These are phyloP conservation scores for Brotula barbata DNA, from an alignment of 2,797 vertebrate species.

Conservation along the genomic window DNA sequence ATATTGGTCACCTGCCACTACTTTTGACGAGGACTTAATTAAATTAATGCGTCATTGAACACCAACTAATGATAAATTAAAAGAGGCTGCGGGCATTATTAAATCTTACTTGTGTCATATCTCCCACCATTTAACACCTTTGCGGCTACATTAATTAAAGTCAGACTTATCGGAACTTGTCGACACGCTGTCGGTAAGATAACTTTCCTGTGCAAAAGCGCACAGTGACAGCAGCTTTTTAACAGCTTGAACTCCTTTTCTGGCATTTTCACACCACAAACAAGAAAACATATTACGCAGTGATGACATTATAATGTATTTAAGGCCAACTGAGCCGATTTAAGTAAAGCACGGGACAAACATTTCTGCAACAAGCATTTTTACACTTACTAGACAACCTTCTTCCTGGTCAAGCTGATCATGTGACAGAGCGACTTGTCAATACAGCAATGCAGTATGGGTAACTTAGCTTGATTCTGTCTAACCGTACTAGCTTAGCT, in stretches of 20 bases:
- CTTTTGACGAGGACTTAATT: too few relatives aligned
- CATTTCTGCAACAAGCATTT: neutral
- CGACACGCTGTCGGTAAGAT: neutral
- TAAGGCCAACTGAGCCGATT: fast-evolving
- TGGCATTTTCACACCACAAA: neutral
- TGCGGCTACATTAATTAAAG: too few relatives aligned
- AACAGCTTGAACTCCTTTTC: neutral
- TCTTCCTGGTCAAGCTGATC: slow-evolving; percentile 73
- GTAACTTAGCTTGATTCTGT: slow-evolving; percentile 22
- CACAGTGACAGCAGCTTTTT: neutral
- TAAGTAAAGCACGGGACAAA: neutral
- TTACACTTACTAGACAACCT: slow-evolving; percentile 67
- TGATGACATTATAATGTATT: neutral
- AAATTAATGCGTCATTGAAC: too few relatives aligned
- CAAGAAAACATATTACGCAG: neutral
- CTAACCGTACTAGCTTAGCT: slow-evolving; percentile 45
- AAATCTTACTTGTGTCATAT: too few relatives aligned
- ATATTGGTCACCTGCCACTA: too few relatives aligned
- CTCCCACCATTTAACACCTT: too few relatives aligned
- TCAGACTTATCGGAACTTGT: too few relatives aligned
- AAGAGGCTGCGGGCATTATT: too few relatives aligned
- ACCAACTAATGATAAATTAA: too few relatives aligned
- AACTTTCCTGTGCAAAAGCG: neutral
- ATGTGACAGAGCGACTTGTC: slow-evolving; percentile 65
- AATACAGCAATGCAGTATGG: slow-evolving; percentile 66